Conservation (phyloP, 2,888 invertebrate genomes). For the Sturmia bella region DNA sequence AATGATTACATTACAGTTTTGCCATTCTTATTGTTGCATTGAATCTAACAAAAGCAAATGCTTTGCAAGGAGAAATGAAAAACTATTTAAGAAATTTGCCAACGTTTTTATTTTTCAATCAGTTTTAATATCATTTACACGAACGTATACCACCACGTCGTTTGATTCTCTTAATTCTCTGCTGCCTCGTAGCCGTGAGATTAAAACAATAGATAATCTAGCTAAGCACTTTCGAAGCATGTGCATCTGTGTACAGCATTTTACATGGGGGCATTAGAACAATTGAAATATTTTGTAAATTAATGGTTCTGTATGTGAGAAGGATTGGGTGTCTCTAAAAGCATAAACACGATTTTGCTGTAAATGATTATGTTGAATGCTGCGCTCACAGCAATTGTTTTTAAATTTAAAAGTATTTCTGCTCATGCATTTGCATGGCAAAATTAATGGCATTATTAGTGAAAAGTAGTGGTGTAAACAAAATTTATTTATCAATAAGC, state of each 20-base stretch:
- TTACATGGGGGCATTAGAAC: conserved; percentile 27
- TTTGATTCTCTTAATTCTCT: background rate
- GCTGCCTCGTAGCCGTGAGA: background rate
- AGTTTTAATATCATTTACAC: conserved; percentile 59
- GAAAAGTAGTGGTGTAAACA: too few species aligned
- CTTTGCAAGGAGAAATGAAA: conserved; percentile 47
- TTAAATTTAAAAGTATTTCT: conserved; percentile 15
- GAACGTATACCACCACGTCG: conserved; percentile 5
- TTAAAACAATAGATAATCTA: conserved; percentile 62
- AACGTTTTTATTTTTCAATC: conserved; percentile 68
- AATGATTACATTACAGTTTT: conserved; percentile 62
- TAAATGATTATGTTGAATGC: background rate
- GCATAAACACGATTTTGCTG: background rate
- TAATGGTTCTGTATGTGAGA: conserved; percentile 10
- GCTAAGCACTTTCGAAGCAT: background rate
- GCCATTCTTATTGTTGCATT: conserved; percentile 47
- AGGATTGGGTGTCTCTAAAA: background rate
- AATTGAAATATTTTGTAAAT: background rate
- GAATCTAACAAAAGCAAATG: conserved; percentile 43
- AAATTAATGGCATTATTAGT: too few species aligned
- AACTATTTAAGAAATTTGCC: conserved; percentile 55
- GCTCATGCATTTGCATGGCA: background rate
- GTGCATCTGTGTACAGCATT: background rate
- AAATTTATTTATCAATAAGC: too few species aligned
- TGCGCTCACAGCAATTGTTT: conserved; percentile 24